These are phyloP conservation scores for Harpagus bidentatus DNA, from an alignment of 2,113 vertebrate species.

Conservation along the genomic window DNA sequence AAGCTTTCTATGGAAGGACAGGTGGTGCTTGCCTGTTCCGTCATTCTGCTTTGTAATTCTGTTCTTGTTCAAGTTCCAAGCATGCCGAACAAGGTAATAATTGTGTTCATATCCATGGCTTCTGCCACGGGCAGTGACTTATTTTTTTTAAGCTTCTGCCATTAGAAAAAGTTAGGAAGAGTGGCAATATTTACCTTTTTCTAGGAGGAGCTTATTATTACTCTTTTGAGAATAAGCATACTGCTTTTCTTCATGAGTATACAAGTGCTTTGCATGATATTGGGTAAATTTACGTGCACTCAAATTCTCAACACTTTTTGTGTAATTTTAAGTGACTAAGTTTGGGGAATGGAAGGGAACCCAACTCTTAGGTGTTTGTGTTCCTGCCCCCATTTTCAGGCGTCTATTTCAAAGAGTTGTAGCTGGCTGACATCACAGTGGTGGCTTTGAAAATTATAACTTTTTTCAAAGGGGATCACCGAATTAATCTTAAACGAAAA, in stretches of 20 bases:
- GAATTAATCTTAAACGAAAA: neutral
- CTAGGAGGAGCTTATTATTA: neutral
- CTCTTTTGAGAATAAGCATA: neutral
- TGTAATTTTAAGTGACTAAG: neutral
- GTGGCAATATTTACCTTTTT: neutral
- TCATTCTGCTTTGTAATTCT: neutral
- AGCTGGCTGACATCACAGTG: neutral
- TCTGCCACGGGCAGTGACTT: neutral
- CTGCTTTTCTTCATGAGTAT: neutral
- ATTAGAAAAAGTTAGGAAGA: neutral
- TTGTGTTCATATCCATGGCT: neutral
- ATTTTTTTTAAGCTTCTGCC: neutral
- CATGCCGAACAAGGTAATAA: neutral
- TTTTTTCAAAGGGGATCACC: neutral
- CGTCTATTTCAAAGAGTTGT: neutral
- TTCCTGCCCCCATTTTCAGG: neutral
- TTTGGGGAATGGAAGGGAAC: neutral
- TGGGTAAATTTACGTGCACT: neutral
- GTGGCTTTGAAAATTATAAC: neutral
- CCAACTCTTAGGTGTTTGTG: neutral
- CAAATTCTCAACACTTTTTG: neutral
- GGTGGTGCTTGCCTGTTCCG: neutral
- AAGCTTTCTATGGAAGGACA: neutral
- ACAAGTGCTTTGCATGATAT: neutral
- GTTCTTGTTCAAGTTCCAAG: neutral